Evolutionary conservation across 2,888 invertebrate species (phyloP).

Genomic region (Allygus modestus): DNA sequence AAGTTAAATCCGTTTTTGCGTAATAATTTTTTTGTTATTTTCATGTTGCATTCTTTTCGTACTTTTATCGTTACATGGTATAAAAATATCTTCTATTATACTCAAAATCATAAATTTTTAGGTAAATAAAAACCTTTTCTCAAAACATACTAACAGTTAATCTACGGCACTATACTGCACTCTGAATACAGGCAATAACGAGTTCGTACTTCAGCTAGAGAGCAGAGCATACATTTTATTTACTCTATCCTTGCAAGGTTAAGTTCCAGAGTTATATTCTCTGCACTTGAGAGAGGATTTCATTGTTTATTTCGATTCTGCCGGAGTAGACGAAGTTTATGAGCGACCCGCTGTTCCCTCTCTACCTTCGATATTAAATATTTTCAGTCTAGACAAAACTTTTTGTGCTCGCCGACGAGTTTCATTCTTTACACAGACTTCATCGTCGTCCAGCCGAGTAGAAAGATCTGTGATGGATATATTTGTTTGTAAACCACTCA

Average conservation of each 20-base stretch:
- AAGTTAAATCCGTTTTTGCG: too few species aligned
- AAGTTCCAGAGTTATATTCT: constrained; percentile 47
- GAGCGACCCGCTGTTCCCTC: constrained; percentile 9
- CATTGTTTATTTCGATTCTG: constrained; percentile 54
- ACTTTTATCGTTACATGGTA: too few species aligned
- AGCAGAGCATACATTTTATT: constrained; percentile 24
- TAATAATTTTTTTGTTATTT: too few species aligned
- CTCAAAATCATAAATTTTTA: too few species aligned
- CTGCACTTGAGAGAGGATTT: constrained; percentile 27
- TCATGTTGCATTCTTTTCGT: too few species aligned
- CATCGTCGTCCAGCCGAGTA: background rate
- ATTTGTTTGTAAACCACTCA: constrained; percentile 11
- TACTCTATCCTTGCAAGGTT: constrained; percentile 7
- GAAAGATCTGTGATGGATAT: constrained; percentile 20
- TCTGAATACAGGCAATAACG: too few species aligned
- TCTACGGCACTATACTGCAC: too few species aligned
- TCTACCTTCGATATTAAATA: constrained; percentile 49
- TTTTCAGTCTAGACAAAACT: constrained; percentile 42
- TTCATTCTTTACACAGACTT: constrained; percentile 36
- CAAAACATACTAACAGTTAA: too few species aligned
- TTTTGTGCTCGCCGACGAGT: constrained; percentile 15
- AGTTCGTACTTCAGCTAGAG: background rate
- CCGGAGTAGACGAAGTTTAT: constrained; percentile 40
- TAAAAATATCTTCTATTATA: too few species aligned
- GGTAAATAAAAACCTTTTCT: too few species aligned